Evolutionary conservation across 37 sponge, comb jelly and placozoan genomes (phyloP).

Genomic region (Spongia lamella): DNA sequence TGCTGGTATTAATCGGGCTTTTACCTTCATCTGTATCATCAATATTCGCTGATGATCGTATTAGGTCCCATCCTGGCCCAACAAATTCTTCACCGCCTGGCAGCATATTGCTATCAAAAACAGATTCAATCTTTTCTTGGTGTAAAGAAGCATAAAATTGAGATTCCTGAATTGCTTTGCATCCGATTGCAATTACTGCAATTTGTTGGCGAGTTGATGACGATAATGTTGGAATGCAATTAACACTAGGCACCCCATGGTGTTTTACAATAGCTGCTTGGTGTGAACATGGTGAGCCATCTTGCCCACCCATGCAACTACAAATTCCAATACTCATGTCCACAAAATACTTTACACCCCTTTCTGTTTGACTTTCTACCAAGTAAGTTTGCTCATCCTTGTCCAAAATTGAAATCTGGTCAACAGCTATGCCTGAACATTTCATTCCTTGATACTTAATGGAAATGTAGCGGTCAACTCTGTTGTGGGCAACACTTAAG

Average conservation of each 20-base stretch:
- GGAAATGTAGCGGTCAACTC: constrained; percentile 10
- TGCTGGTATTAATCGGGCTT: too few relatives aligned
- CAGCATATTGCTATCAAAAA: too few relatives aligned
- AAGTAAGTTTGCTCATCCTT: too few relatives aligned
- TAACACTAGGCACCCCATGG: not conserved
- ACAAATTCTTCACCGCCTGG: too few relatives aligned
- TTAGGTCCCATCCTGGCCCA: too few relatives aligned
- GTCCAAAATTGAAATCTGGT: too few relatives aligned
- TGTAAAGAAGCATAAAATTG: constrained; percentile 7
- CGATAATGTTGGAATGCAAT: constrained; percentile 11
- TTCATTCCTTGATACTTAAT: constrained; percentile 5
- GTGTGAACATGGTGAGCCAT: constrained; percentile 25
- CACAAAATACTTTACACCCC: constrained; percentile 3
- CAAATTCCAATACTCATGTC: constrained; percentile 2
- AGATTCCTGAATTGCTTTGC: not conserved
- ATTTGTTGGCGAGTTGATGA: not conserved
- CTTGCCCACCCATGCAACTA: constrained; percentile 5
- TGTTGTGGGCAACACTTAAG: constrained; percentile 7
- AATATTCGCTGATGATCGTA: too few relatives aligned
- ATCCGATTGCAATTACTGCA: constrained; percentile 8
- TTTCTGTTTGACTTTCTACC: too few relatives aligned
- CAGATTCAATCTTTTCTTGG: not conserved
- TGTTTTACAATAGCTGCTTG: constrained; percentile 11
- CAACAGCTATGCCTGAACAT: too few relatives aligned
- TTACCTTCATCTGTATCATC: too few relatives aligned